Percentiles rank a stretch among this genome's conserved stretches.
phyloP scores from a whole-genome alignment of 2,888 invertebrate species.

The Cosmorhoe ocellata region DNA sequence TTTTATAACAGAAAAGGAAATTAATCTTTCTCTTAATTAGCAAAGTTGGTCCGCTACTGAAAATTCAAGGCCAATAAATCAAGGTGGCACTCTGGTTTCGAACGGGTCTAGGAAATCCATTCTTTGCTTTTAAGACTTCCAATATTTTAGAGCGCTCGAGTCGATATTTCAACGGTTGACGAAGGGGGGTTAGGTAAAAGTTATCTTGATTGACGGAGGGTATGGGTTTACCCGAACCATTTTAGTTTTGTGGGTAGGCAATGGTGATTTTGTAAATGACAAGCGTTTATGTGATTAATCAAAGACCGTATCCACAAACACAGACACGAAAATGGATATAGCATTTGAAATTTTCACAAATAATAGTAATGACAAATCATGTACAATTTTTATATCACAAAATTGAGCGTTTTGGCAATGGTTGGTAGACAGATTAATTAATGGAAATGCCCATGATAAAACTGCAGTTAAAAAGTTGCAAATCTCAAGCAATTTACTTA shows the following conservation, averaged over 20 bases:
- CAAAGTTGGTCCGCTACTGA: constrained; percentile 69
- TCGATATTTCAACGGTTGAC: constrained; percentile 34
- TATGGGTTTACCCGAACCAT: constrained; percentile 22
- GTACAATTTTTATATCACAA: too few species aligned
- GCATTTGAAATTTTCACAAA: too few species aligned
- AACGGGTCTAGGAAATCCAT: constrained; percentile 27
- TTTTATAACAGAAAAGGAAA: constrained; percentile 76
- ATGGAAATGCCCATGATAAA: too few species aligned
- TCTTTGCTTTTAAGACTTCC: constrained; percentile 29
- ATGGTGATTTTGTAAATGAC: constrained; percentile 15
- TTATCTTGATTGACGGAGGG: constrained; percentile 31
- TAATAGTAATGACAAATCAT: too few species aligned
- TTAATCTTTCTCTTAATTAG: constrained; percentile 81
- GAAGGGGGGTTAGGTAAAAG: constrained; percentile 23
- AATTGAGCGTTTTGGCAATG: too few species aligned
- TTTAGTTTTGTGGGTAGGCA: constrained; percentile 22
- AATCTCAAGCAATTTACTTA: constrained; percentile 10
- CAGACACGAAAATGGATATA: too few species aligned
- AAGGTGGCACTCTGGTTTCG: constrained; percentile 60
- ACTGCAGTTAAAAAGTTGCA: constrained; percentile 1
- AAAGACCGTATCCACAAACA: background rate
- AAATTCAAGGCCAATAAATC: constrained; percentile 76
- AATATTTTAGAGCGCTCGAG: constrained; percentile 27
- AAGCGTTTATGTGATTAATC: constrained; percentile 12
- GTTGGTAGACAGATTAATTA: too few species aligned